Percentiles rank a stretch among this genome's conserved stretches.
phyloP scores from a whole-genome alignment of 2,797 vertebrate species.

The Alca torda region DNA sequence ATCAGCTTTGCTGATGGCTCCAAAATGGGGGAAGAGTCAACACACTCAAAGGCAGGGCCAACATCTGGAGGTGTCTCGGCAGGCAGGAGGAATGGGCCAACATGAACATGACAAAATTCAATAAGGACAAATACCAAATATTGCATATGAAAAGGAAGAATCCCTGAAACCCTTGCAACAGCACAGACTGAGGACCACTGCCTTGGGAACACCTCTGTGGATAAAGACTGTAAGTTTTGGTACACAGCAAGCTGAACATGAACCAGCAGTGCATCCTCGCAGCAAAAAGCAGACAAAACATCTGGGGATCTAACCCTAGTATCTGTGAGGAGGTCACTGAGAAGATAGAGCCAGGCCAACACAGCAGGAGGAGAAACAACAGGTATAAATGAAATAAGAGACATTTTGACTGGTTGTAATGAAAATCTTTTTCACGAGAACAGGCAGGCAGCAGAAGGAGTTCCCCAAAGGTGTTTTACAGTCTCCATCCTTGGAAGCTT shows the following conservation, averaged over 20 bases:
- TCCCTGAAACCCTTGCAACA: background rate
- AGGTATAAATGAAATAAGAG: background rate
- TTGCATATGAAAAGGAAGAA: background rate
- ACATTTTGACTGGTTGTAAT: background rate
- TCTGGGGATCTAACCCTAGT: background rate
- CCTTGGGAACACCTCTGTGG: background rate
- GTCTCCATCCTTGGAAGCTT: background rate
- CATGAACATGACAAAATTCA: accelerated
- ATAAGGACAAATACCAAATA: background rate
- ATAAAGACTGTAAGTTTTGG: background rate
- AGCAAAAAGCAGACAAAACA: background rate
- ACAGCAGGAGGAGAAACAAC: background rate
- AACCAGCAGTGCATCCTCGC: background rate
- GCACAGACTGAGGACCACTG: background rate
- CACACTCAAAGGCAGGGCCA: background rate
- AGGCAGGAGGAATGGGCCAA: background rate
- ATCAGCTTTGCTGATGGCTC: background rate
- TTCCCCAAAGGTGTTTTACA: background rate
- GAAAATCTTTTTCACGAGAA: background rate
- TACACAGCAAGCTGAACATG: background rate
- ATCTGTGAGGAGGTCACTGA: background rate
- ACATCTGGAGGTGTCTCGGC: background rate
- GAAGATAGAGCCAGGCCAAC: background rate
- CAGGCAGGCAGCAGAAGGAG: background rate
- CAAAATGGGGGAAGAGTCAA: accelerated